Conservation (phyloP, 2,113 vertebrate genomes). For the Rana temporaria region DNA sequence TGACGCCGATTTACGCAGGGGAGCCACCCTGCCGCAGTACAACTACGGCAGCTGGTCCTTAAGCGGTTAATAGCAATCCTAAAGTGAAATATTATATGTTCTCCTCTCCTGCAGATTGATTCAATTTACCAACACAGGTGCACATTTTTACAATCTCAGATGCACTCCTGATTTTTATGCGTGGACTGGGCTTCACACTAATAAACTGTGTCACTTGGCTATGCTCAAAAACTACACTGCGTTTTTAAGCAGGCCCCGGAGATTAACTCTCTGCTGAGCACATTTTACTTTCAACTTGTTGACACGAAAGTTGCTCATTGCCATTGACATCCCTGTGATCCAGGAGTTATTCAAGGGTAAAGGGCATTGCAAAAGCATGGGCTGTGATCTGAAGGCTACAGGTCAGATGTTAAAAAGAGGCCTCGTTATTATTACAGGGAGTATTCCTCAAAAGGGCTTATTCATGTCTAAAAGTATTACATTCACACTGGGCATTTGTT, state of each 20-base stretch:
- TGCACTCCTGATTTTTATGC: constrained; percentile 46
- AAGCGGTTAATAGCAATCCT: too few relatives aligned
- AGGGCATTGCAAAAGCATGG: constrained; percentile 56
- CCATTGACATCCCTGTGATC: constrained; percentile 58
- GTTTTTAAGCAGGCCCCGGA: background rate
- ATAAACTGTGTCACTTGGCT: constrained; percentile 33
- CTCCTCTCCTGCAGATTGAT: too few relatives aligned
- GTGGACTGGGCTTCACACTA: constrained; percentile 35
- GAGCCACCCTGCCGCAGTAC: too few relatives aligned
- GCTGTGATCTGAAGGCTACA: constrained; percentile 49
- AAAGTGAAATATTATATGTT: too few relatives aligned
- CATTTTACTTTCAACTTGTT: background rate
- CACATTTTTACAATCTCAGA: constrained; percentile 57
- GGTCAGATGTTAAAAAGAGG: constrained; percentile 60
- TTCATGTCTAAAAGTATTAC: constrained; percentile 58
- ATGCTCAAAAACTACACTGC: background rate
- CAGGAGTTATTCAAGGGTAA: constrained; percentile 53
- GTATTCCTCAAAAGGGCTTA: constrained; percentile 1
- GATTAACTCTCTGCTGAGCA: background rate
- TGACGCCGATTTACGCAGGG: too few relatives aligned
- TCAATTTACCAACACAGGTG: constrained; percentile 42
- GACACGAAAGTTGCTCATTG: constrained; percentile 50
- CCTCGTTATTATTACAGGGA: constrained; percentile 60
- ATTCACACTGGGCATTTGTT: constrained; percentile 60
- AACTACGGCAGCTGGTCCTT: too few relatives aligned